Evolutionary conservation across 1,140 invertebrate species (phyloP), one percentile per base, ranked within the genome.

Genomic region (Gonatopus flavifemur): DNA sequence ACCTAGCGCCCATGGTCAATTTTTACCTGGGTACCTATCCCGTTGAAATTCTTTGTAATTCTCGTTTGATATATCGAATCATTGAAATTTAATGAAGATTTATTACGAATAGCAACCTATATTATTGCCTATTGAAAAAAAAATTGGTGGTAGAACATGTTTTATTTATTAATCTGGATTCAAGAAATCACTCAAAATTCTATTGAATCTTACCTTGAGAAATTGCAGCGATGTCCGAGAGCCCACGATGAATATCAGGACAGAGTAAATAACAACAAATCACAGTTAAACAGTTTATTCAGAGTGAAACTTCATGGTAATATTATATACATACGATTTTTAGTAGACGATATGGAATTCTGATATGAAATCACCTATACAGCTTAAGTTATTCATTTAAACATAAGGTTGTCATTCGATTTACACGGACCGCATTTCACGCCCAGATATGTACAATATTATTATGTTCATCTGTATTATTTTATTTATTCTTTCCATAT

Each of bases 211-310:
- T n/a, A n/a, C n/a, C n/a, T n/a, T n/a, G n/a, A n/a, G n/a, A n/a
- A n/a, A n/a, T 20, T 41, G 22, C 22, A 22, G 20, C 21, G 13
- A 13, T 6, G 39, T n/a, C 12, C 19, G 3, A 20, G 24, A 36
- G n/a, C 19, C 21, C 31, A 10, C 31, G 31, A 16, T 13, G 35
- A 21, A 22, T 20, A 33, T 24, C 12, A 20, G 21, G 18, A 2
- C 19, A 9, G 10, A 3, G 25, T n/a, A 44, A 33, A 5, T 5
- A n/a, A n/a, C n/a, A n/a, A n/a, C n/a, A n/a, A 20, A 22, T 20
- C 62, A 74, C 68, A 72, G 68, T 64, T 69, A 69, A 72, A 72
- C 68, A 67, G 59, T 74, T 74, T 72, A 72, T 72, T 74, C 50
- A 58, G 68, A 72, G 71, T 63, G 59, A 72, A 71, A 72, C 57